Conservation (phyloP, 2,113 vertebrate genomes). For the Narcine bancroftii region DNA sequence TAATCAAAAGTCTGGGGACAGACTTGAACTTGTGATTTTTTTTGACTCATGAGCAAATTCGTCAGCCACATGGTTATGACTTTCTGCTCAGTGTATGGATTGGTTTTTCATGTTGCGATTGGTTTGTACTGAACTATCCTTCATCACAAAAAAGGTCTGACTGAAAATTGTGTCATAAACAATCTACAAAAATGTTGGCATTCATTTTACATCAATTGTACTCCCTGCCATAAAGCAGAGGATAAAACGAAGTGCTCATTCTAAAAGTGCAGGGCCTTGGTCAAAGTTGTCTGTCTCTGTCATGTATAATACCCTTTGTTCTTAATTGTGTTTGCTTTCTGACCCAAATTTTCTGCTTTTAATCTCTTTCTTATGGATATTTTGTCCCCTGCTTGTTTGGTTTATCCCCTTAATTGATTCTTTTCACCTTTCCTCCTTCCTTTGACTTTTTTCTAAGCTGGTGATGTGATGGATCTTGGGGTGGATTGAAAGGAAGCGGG, state of each 20-base stretch:
- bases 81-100: neutral
- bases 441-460: neutral
- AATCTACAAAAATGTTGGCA: neutral
- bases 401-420: constrained; percentile 22
- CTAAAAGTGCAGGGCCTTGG: neutral
- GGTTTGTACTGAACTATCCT: neutral
- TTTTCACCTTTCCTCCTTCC: neutral
- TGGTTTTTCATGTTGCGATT: neutral
- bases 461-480: neutral
- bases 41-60: neutral
- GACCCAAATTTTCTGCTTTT: constrained; percentile 25
- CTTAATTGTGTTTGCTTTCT: constrained; percentile 9
- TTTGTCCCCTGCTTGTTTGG: neutral
- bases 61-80: too few relatives aligned
- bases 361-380: constrained; percentile 14
- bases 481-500: neutral
- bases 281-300: neutral
- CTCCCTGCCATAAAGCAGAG: neutral
- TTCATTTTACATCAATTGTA: neutral
- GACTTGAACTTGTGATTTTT: neutral
- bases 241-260: too few relatives aligned
- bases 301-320: constrained; percentile 15
- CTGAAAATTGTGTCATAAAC: neutral
- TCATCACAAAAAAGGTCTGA: neutral
- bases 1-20: neutral